Conservation (phyloP, 2,113 vertebrate genomes). For the Echinops telfairi region DNA sequence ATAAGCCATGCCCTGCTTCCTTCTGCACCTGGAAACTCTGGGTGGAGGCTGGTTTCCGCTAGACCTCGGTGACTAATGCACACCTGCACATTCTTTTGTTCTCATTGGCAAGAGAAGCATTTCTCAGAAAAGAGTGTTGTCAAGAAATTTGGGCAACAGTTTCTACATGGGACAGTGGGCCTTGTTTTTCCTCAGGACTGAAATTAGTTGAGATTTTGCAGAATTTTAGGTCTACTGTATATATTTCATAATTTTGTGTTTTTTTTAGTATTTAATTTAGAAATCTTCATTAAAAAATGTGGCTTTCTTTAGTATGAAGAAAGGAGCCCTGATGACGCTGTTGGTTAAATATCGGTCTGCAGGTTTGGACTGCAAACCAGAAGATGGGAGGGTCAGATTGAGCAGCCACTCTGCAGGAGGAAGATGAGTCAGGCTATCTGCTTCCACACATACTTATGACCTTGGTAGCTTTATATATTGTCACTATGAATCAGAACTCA, state of each 20-base stretch:
- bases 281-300: conserved; percentile 1
- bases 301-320: not conserved
- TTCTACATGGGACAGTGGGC: not conserved
- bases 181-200: conserved; percentile 45
- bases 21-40: conserved; percentile 74
- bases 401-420: too few species aligned
- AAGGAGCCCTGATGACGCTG: too few species aligned
- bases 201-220: conserved; percentile 59
- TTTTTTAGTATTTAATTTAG: conserved; percentile 40
- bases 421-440: too few species aligned
- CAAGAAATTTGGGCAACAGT: conserved; percentile 51
- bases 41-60: conserved; percentile 59
- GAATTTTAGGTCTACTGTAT: conserved; percentile 45
- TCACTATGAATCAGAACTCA: too few species aligned
- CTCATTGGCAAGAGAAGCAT: conserved; percentile 57
- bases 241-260: conserved; percentile 27
- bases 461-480: too few species aligned
- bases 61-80: conserved; percentile 71
- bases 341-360: too few species aligned
- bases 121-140: conserved; percentile 65
- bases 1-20: conserved; percentile 58
- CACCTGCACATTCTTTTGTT: conserved; percentile 76
- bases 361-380: too few species aligned
- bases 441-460: too few species aligned
- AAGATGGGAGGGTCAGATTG: too few species aligned